Base-by-base conservation (phyloP, 1,140 invertebrate species). In the Drosophila micromelanica region DNA sequence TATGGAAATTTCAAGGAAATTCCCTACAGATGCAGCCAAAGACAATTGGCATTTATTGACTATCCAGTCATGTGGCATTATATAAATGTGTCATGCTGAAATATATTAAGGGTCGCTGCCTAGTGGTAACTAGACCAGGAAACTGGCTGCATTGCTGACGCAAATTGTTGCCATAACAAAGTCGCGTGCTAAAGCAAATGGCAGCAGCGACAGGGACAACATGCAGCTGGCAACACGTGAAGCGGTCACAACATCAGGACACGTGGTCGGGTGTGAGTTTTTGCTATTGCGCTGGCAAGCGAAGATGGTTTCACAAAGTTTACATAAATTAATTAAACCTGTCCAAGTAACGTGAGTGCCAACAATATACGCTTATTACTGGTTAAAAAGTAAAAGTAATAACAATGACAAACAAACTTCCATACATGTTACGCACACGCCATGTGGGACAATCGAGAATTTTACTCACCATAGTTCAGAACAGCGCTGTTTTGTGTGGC, bases 321-420 rank as follows among this genome's bases (percentile, higher is more conserved):
- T 84, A 89, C 84, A 84, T 87, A 84, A 87, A 87, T 89, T 89
- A 87, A 84, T 89, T 87, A 87, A 89, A 76, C 76, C 68, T 82
- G 79, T 69, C 43, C 82, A 64, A 76, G 78, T 76, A 87, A 87
- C 84, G 82, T 87, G 82, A 87, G 84, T 32, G 35, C 35, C 32
- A 32, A 32, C 17, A 38, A 35, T 32, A 13, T 13, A 9, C n/a
- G 20, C 7, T 7, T n/a, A 8, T 17, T 45, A 32, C 3, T 40
- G 38, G 3, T 40, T 54, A 52, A 48, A 56, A 49, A 42, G 2
- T 23, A 23, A 12, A 2, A 61, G 20, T 12, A 55, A 48, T 17
- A 56, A 59, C 51, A 54, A 38, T 61, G 67, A 55, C 20, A 42
- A 42, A 3, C 9, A 35, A 45, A 63, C 9, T 32, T 59, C 46